Evolutionary conservation across 2,113 vertebrate genomes (phyloP), one percentile per base, ranked within the genome.

Genomic region (Pontoporia blainvillei): DNA sequence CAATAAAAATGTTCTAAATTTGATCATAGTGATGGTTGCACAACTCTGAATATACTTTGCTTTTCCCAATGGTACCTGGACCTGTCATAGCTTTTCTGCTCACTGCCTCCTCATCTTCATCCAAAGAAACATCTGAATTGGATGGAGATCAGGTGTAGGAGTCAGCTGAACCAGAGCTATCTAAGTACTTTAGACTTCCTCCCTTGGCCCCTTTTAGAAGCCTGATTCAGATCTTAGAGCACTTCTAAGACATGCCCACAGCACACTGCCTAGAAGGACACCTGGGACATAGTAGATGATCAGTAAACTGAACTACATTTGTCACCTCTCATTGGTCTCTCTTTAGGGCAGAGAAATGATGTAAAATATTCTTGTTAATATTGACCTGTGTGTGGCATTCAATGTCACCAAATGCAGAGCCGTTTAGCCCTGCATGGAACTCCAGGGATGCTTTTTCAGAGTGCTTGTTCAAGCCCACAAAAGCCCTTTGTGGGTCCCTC

Each of bases 161-260:
- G 99, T 99, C 99, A 98, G 99, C 99, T 98, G 99, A 99, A 99
- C 99, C 99, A 99, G 98, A 99, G 98, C 99, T 99, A 98, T 99
- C 99, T 78, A 99, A 99, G 98, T 98, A 99, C 99, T 99, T 99
- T 98, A 99, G 98, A 95, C 98, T 99, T 98, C 99, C 99, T 98
- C 99, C 99, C 98, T 99, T 99, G 98, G 99, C 99, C 99, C 99
- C 99, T 99, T 99, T 99, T 98, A 99, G 99, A 99, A 99, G 98
- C 98, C 99, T 99, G 98, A 99, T 99, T 99, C 99, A 99, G 99
- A 99, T 99, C 46, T 83, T 46, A 21, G 52, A 86, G 36, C 39
- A 71, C 41, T 72, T 91, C 67, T 86, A 83, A 93, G 82, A 34
- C 67, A 62, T 34, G 5, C 25, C 57, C 31, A 41, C 57, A 46